These are phyloP conservation scores for Caenorhabditis panamensis DNA, from an alignment of 2,888 invertebrate species.

Conservation along the genomic window DNA sequence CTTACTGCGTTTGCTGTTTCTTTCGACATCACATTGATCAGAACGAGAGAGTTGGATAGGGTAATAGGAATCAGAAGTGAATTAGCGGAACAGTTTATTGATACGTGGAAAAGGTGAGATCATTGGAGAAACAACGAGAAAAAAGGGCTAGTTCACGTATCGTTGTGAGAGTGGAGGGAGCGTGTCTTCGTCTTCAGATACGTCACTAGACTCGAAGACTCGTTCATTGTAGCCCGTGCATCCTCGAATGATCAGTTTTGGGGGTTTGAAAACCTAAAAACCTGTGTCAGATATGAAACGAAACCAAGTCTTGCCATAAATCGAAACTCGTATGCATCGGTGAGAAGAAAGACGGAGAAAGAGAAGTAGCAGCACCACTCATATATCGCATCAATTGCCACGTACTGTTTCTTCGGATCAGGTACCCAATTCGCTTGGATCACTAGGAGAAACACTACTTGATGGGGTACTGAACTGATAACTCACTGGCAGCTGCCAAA, in stretches of 20 bases:
- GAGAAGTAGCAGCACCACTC: conserved; percentile 61
- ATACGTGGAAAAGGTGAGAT: conserved; percentile 7
- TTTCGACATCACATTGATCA: neutral
- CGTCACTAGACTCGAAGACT: conserved; percentile 48
- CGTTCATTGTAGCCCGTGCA: conserved; percentile 48
- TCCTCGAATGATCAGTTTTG: conserved; percentile 55
- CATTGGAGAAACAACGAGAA: neutral
- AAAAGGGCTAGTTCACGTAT: conserved; percentile 36
- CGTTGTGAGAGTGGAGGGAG: conserved; percentile 40
- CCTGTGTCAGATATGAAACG: no score
- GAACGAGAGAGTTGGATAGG: neutral
- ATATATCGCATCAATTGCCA: conserved; percentile 53
- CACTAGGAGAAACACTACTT: no score
- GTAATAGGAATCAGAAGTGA: no score
- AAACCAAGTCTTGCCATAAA: conserved; percentile 34
- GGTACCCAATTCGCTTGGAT: conserved; percentile 51
- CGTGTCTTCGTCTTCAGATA: conserved; percentile 39
- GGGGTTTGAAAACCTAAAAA: conserved; percentile 36
- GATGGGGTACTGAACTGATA: neutral
- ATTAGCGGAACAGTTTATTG: neutral
- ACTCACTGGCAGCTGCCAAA: conserved; percentile 46
- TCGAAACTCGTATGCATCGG: conserved; percentile 56
- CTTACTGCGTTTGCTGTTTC: neutral
- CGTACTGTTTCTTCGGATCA: conserved; percentile 33
- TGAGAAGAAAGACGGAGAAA: conserved; percentile 50